A percentile compares a stretch with the other conserved stretches of the same genome.
Evolutionary conservation across 2,113 vertebrate species (phyloP).

Genomic region (Chamaea fasciata): DNA sequence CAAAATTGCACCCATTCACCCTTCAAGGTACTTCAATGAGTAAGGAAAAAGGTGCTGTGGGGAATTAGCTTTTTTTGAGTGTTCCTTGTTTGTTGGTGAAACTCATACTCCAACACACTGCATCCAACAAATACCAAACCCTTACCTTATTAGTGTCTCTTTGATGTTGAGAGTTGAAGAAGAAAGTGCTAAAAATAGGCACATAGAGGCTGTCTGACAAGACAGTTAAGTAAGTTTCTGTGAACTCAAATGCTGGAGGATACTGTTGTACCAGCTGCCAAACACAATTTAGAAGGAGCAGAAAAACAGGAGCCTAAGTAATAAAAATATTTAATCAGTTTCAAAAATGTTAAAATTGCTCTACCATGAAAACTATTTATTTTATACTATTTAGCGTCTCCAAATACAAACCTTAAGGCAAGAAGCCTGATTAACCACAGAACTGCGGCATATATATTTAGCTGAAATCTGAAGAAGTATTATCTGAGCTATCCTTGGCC

Average conservation of each 20-base stretch:
- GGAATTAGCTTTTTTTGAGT: neutral
- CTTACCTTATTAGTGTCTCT: constrained; percentile 76
- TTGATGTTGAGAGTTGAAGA: constrained; percentile 84
- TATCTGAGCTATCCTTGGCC: neutral
- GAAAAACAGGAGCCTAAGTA: constrained; percentile 79
- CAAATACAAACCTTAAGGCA: neutral
- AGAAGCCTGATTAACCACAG: neutral
- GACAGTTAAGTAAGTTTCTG: constrained; percentile 88
- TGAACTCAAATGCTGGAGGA: constrained; percentile 84
- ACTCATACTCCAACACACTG: neutral
- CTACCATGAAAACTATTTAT: neutral
- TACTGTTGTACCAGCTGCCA: constrained; percentile 86
- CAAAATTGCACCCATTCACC: neutral
- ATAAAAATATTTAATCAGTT: neutral
- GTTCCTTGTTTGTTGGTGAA: neutral
- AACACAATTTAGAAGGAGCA: constrained; percentile 86
- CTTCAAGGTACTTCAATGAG: neutral
- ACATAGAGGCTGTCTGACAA: constrained; percentile 85
- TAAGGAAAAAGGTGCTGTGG: neutral
- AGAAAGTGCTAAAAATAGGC: constrained; percentile 88
- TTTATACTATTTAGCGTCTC: neutral
- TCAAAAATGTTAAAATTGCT: neutral
- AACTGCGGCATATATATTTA: neutral
- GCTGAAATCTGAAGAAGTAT: neutral
- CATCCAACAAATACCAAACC: neutral